Base-by-base conservation (phyloP, 2,797 vertebrate genomes). In the Delichon dasypus region DNA sequence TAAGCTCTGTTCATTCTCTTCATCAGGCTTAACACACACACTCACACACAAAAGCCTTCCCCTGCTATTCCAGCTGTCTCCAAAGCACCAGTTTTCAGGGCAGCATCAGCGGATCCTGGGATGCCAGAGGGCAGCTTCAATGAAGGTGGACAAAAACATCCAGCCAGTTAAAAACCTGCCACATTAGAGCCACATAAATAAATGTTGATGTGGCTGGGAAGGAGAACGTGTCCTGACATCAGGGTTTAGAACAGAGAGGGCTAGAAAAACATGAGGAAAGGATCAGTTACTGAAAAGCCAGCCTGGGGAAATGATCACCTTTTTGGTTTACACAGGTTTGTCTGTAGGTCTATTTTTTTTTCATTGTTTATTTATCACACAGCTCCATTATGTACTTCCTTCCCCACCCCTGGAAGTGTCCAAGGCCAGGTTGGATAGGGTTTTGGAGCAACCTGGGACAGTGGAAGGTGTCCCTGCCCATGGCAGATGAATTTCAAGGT, bases 391-490 rank as follows among this genome's bases (percentile, higher is more conserved):
- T 5, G 1, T 14, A 34, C 25, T 42, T 71, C 29, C 45, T 53
- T 38, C 32, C 30, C 20, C 16, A 44, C 16, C 26, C 54, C 16
- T 67, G 27, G 32, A 5, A 44, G 13, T 54, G 22, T 29, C 3
- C 11, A 60, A 48, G 18, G 66, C 16, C 34, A 16, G 30, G 40
- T 0, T 72, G 47, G 11, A 66, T 0, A 0, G 40, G 47, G 26
- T 6, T 6, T 40, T 40, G 54, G 54, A 54, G 10, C 23, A n/a
- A 0, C 9, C 14, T 78, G 47, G 47, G 2, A 13, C 1, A 9
- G 10, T 29, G 60, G 19, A 48, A 66, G 26, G 8, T 36, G 30
- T 29, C 16, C 16, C 47, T 73, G 47, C 1, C 30, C 40, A 11
- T 8, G 21, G 51, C 15, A 77, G 45, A 40, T 42, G 60, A 42